Evolutionary conservation across 1,140 invertebrate species (phyloP).

Genomic region (Drosophila hydei): DNA sequence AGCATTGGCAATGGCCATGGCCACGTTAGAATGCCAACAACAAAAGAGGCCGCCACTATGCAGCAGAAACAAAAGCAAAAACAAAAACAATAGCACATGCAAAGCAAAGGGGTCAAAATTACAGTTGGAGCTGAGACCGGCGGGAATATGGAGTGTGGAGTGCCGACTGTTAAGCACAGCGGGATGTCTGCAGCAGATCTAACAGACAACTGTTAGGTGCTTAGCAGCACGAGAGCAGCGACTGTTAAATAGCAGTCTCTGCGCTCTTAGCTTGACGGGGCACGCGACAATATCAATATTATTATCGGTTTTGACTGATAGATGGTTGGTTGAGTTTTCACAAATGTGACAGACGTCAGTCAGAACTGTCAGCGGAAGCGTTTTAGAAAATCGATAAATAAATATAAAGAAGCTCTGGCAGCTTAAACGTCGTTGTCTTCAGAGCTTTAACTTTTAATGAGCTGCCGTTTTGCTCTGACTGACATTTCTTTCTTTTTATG

Average conservation of each 20-base stretch:
- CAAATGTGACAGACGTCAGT: conserved; percentile 71
- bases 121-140: conserved; percentile 30
- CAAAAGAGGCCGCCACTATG: conserved; percentile 53
- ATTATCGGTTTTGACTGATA: conserved; percentile 11
- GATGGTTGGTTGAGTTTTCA: conserved; percentile 43
- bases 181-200: conserved; percentile 19
- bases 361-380: conserved; percentile 61
- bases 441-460: conserved; percentile 47
- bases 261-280: background rate
- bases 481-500: conserved; percentile 22
- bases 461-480: conserved; percentile 35
- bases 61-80: conserved; percentile 38
- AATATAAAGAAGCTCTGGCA: conserved; percentile 38
- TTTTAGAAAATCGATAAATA: conserved; percentile 76
- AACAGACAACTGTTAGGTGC: conserved; percentile 25
- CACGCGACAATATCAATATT: conserved; percentile 42
- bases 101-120: conserved; percentile 42
- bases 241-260: conserved; percentile 25
- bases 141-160: background rate
- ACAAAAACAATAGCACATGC: conserved; percentile 12
- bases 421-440: background rate
- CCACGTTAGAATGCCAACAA: conserved; percentile 61
- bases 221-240: conserved; percentile 46
- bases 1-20: conserved; percentile 53
- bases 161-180: conserved; percentile 7